Evolutionary conservation across 2,797 vertebrate species (phyloP), one percentile per base, ranked within the genome.

Genomic region (Apogon talboti): DNA sequence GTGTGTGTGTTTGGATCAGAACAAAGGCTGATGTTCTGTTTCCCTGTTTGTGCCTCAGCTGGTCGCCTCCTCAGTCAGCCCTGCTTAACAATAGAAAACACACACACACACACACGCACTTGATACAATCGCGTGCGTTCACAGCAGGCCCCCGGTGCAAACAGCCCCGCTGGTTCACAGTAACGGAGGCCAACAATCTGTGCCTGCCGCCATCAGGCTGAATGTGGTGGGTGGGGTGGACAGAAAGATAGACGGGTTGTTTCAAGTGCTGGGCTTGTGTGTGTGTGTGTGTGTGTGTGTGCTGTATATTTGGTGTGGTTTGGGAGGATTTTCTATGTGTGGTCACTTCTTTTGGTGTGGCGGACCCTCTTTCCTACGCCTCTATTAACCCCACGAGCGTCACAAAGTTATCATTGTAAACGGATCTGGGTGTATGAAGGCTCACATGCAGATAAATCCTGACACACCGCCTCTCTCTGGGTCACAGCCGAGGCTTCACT

Each of bases 11-110:
- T 67, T 76, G 82, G 67, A 63, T 71, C 82, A 86, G 87, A 92
- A 93, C 91, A 93, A 93, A 93, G 88, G 81, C 77, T 0, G 66
- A 62, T 69, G 82, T 80, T 88, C 76, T 79, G 81, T 82, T 84
- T 89, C 83, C 74, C 68, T 60, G 80, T 87, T 85, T 88, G 84
- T 81, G 72, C 82, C 89, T 87, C 90, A 91, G 92, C 92, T 90
- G 90, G 86, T 81, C 49, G 71, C 85, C 86, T 88, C 86, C 76
- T 84, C 73, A 64, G 78, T 76, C 70, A n/a, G 75, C 68, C 83
- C 81, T 11, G 49, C 70, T 35, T 78, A 91, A 94, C 92, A 95
- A 94, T 93, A 57, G 87, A 55, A 48, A 7, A 72, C 41, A 55
- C 33, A 54, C 55, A 60, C 65, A 69, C 71, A 56, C 65, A 19